Conservation (phyloP, 2,113 vertebrate genomes). For the Varanus salvator region DNA sequence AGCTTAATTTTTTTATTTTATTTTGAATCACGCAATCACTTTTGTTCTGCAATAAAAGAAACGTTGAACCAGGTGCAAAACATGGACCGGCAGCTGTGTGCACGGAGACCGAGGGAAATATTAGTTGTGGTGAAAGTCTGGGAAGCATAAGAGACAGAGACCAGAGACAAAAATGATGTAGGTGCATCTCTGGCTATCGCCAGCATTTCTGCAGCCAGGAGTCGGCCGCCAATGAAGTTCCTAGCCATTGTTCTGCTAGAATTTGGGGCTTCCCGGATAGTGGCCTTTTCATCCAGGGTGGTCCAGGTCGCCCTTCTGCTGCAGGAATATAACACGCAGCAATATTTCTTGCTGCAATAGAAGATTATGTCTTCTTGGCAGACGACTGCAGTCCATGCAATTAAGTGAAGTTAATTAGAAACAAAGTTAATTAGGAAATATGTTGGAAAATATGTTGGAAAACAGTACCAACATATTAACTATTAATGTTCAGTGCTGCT, state of each 20-base stretch:
- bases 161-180: too few species aligned
- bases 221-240: neutral
- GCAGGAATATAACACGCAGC: neutral
- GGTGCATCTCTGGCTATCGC: neutral
- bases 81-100: too few species aligned
- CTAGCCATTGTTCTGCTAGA: neutral
- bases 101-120: too few species aligned
- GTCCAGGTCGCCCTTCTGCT: neutral
- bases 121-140: too few species aligned
- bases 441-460: too few species aligned
- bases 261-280: neutral
- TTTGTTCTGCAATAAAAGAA: too few species aligned
- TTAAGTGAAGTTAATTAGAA: constrained; percentile 36
- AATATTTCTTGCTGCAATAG: constrained; percentile 13
- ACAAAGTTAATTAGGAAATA: constrained; percentile 31
- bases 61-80: too few species aligned
- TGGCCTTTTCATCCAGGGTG: neutral
- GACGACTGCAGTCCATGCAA: constrained; percentile 11
- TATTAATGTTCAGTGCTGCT: neutral
- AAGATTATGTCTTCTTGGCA: constrained; percentile 23
- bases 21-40: too few species aligned
- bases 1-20: too few species aligned
- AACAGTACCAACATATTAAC: neutral
- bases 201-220: neutral
- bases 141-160: neutral